Evolutionary conservation across 2,113 vertebrate genomes (phyloP), one percentile per base, ranked within the genome.

Genomic region (Xiphophorus hellerii): DNA sequence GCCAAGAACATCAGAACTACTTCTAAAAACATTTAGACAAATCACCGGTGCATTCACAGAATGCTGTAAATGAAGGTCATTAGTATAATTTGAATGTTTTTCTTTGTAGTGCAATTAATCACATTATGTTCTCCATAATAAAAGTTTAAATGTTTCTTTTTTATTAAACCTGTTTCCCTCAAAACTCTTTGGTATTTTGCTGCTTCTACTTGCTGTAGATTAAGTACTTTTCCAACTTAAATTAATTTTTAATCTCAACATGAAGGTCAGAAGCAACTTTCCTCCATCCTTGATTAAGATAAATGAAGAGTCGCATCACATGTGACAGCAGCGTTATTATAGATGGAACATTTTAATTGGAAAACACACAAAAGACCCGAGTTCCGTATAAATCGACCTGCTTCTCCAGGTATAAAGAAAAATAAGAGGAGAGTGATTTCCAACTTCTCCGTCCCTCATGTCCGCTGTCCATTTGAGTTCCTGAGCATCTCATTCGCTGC

Each of bases 401-500:
- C 5, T 25, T 62, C 2, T 30, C 1, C 14, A 30, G 5, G 61
- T 29, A 20, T 62, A 29, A 31, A 31, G 25, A n/a, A 20, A 54
- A 22, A 20, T 54, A 58, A 58, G 1, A 28, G 29, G 28, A 30
- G 42, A 37, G 35, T 42, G 27, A 27, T 44, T 66, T 3, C 51
- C 54, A 44, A 15, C 69, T 39, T 35, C 61, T 35, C 35, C 44
- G 35, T 35, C 65, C 30, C 66, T 67, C 62, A 69, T 33, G 68
- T 48, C 27, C 48, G 48, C 68, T 48, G 8, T 2, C 13, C 65
- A 76, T 65, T 74, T 77, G 58, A 71, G 48, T 69, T 71, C 67
- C 30, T 72, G 33, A 81, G 42, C 28, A 54, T 73, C 69, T 87
- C 70, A 62, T 64, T 60, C 48, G 22, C 31, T 65, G 66, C 42